Percentiles rank a stretch among this genome's conserved stretches.
These are phyloP conservation scores for Drosophila paranaensis DNA, from an alignment of 2,888 invertebrate species.

Conservation along the genomic window DNA sequence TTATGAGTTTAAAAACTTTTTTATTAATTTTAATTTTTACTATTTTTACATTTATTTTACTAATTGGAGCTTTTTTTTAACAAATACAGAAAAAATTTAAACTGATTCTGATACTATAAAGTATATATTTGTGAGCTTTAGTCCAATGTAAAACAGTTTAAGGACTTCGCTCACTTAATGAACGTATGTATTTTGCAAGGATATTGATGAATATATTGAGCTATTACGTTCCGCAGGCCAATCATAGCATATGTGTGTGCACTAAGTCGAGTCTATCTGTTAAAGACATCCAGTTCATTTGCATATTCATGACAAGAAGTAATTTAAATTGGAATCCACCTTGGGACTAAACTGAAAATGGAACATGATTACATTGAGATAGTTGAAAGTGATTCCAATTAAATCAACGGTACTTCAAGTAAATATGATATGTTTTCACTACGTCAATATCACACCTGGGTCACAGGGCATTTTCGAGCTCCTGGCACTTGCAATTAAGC, in stretches of 20 bases:
- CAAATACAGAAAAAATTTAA: too few relatives aligned
- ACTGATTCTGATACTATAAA: too few relatives aligned
- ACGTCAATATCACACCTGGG: conserved; percentile 29
- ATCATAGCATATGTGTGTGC: not conserved
- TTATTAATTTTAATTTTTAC: too few relatives aligned
- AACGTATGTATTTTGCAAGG: not conserved
- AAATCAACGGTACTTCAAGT: conserved; percentile 8
- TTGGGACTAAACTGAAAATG: not conserved
- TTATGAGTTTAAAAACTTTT: too few relatives aligned
- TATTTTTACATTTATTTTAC: too few relatives aligned
- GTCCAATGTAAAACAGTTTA: too few relatives aligned
- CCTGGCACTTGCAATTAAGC: conserved; percentile 37
- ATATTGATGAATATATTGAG: not conserved
- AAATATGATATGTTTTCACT: conserved; percentile 22
- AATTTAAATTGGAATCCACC: not conserved
- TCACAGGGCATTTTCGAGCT: conserved; percentile 8
- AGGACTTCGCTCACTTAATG: not conserved
- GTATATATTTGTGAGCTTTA: too few relatives aligned
- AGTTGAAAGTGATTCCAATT: conserved; percentile 12
- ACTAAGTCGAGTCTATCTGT: not conserved
- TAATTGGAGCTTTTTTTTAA: too few relatives aligned
- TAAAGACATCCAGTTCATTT: not conserved
- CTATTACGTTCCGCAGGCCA: not conserved
- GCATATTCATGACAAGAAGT: not conserved
- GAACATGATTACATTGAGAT: not conserved